Base-by-base conservation (phyloP, 2,113 vertebrate species). In the Gorsachius goisagi region DNA sequence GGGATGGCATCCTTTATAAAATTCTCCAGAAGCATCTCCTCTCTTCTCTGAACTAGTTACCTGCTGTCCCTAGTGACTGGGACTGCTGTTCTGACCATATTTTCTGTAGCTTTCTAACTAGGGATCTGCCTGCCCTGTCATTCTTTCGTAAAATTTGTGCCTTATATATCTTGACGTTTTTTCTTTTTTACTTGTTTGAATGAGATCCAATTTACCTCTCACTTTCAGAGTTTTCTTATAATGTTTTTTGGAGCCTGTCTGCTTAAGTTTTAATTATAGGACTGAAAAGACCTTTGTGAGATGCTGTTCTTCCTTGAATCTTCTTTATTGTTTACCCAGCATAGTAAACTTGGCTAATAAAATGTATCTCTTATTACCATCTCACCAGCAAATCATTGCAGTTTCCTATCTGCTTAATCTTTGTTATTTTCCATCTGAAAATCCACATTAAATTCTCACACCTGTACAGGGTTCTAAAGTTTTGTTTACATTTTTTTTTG, bases 211-310 rank as follows among this genome's bases (percentile, higher is more conserved):
- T 95, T 96, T 93, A 50, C 35, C 4, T 89, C 69, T 95, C n/a
- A 26, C 69, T 89, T 82, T 81, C 71, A 69, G 66, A 89, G 66
- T 91, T 87, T 87, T 82, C 69, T 88, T 53, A 16, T 17, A 66
- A 58, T 94, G 72, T 39, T 81, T 93, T 87, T 85, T 78, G 45
- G 81, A 95, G 28, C 87, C 81, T 94, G 89, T 83, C 89, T 95
- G 77, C 84, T 91, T 64, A 93, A 85, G 84, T 96, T 89, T 89
- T 96, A 95, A 89, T 97, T 96, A 79, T 15, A 88, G 49, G 69
- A 76, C 62, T 96, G 95, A 76, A 89, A 89, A 89, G 84, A 76
- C 66, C 53, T 85, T 75, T 93, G 58, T 89, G 89, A 95, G 93
- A 82, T 62, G 33, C 53, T 85, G 23, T 7, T 10, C 53, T 85